These are phyloP conservation scores for Cossypha heuglini DNA, from an alignment of 2,797 vertebrate genomes.

Conservation along the genomic window DNA sequence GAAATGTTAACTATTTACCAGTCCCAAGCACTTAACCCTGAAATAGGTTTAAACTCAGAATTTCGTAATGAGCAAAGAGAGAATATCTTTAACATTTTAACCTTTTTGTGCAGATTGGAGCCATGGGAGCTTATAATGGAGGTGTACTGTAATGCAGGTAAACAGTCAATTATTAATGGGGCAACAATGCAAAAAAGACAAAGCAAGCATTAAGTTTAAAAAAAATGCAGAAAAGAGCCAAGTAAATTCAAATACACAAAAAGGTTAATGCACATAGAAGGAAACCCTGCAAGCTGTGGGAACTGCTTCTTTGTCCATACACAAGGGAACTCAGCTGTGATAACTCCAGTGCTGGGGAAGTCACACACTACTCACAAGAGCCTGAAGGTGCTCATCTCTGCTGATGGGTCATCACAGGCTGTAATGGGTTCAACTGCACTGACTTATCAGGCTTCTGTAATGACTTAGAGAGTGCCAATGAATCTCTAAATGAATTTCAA, in stretches of 20 bases:
- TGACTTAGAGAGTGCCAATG: not conserved
- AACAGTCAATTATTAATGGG: not conserved
- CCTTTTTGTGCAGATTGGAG: not conserved
- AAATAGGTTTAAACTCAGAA: not conserved
- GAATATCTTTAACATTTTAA: not conserved
- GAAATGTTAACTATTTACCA: not conserved
- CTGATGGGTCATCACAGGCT: not conserved
- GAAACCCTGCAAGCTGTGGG: not conserved
- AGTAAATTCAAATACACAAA: not conserved
- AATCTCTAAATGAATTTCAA: not conserved
- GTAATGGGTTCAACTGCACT: not conserved
- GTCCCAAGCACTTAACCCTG: not conserved
- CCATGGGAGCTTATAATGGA: not conserved
- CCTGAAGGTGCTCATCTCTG: not conserved
- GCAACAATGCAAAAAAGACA: not conserved
- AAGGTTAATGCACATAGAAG: rapidly evolving
- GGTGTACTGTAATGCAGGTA: not conserved
- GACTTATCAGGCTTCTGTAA: not conserved
- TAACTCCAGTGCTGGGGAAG: not conserved
- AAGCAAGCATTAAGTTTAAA: not conserved
- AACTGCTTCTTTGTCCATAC: not conserved
- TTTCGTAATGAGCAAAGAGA: not conserved
- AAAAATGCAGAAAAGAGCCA: no score
- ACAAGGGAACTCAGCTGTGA: not conserved
- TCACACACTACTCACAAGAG: no score